Evolutionary conservation across 2,797 vertebrate species (phyloP).

Genomic region (Rhinatrema bivittatum): DNA sequence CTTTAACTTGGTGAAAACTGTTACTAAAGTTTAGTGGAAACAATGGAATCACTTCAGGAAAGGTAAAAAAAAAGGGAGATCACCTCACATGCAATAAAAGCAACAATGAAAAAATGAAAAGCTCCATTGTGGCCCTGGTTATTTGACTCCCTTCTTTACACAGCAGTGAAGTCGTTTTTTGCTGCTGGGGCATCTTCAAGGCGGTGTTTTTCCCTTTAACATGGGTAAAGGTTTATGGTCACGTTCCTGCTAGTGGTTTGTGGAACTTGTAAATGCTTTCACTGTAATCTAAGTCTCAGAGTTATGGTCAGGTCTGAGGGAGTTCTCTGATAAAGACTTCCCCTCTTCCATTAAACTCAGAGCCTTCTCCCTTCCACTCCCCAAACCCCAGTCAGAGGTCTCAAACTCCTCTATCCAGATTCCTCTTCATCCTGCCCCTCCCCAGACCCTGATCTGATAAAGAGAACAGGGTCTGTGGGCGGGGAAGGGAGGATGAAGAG

Average conservation of each 20-base stretch:
- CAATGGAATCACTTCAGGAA: constrained; percentile 18
- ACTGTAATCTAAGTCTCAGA: not conserved
- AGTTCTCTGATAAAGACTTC: too few relatives aligned
- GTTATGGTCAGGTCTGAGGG: too few relatives aligned
- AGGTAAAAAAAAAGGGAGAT: constrained; percentile 21
- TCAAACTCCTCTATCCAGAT: too few relatives aligned
- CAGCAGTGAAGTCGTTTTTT: constrained; percentile 10
- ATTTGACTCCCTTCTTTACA: too few relatives aligned
- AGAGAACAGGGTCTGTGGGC: too few relatives aligned
- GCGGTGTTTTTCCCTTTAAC: constrained; percentile 13
- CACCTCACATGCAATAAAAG: constrained; percentile 30
- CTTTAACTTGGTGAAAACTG: constrained; percentile 22
- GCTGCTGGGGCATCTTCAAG: not conserved
- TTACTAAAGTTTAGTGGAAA: constrained; percentile 15
- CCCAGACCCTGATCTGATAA: too few relatives aligned
- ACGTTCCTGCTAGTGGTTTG: not conserved
- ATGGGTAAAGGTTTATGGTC: not conserved
- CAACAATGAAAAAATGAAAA: constrained; percentile 25
- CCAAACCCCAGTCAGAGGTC: too few relatives aligned
- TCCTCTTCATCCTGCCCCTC: too few relatives aligned
- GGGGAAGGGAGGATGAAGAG: too few relatives aligned
- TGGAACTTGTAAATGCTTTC: constrained; percentile 7
- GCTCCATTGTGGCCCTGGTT: constrained; percentile 12
- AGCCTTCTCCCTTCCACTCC: not conserved
- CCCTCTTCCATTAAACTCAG: not conserved